Percentiles rank a stretch among this genome's conserved stretches.
Evolutionary conservation across 2,113 vertebrate species (phyloP).

Genomic region (Rhizomys pruinosus): DNA sequence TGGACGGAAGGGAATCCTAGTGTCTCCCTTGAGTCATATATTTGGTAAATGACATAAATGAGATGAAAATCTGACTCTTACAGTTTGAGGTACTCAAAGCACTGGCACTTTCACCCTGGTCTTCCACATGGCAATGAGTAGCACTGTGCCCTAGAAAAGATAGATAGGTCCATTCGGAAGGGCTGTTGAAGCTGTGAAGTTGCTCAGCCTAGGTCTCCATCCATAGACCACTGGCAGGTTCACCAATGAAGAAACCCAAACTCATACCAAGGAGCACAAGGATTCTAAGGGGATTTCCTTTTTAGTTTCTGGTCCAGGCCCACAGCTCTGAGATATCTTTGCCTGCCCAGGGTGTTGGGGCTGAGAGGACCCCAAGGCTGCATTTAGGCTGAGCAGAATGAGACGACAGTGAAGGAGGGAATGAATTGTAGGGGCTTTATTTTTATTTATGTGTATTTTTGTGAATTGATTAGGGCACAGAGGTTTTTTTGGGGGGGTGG

Average conservation of each 20-base stretch:
- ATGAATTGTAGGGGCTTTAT: background rate
- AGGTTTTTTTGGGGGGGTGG: no score
- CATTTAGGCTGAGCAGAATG: background rate
- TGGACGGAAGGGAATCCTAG: background rate
- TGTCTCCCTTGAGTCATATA: background rate
- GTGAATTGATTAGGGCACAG: background rate
- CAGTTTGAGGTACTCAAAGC: background rate
- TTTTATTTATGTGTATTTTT: background rate
- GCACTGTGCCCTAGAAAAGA: background rate
- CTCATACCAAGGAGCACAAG: background rate
- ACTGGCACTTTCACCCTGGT: background rate
- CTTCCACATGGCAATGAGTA: no score
- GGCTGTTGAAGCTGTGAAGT: background rate
- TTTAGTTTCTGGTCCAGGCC: background rate
- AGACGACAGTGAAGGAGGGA: background rate
- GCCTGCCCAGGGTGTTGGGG: no score
- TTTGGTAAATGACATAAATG: background rate
- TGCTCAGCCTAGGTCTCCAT: background rate
- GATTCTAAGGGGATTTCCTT: background rate
- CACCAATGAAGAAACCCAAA: background rate
- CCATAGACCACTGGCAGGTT: background rate
- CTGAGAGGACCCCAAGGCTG: background rate
- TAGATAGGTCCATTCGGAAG: background rate
- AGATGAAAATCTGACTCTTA: background rate
- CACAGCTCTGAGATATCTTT: background rate